phyloP scores from a whole-genome alignment of 2,113 vertebrate genomes.

The Vidua macroura region DNA sequence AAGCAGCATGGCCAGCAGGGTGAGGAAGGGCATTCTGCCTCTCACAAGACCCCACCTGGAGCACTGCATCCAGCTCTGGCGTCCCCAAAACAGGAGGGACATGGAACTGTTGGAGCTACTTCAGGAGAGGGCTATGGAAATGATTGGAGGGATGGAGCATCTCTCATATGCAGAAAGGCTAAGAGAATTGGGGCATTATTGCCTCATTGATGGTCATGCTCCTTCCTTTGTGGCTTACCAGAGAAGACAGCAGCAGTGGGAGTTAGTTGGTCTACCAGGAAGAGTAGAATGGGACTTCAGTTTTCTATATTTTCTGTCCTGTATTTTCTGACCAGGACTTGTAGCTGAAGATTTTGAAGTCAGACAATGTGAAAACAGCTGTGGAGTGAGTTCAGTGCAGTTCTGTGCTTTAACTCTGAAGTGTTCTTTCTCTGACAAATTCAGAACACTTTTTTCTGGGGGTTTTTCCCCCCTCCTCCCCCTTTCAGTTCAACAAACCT shows the following conservation, averaged over 20 bases:
- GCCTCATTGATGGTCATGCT: neutral
- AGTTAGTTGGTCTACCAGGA: neutral
- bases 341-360: neutral
- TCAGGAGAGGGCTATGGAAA: neutral
- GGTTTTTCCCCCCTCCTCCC: accelerated
- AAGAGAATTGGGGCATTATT: neutral
- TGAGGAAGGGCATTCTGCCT: neutral
- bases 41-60: neutral
- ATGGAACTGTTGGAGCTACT: neutral
- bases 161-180: neutral
- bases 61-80: neutral
- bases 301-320: neutral
- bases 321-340: neutral
- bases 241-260: neutral
- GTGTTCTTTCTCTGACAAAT: neutral
- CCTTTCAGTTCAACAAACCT: neutral
- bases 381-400: neutral
- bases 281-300: neutral
- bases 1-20: neutral
- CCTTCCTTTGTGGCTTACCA: neutral
- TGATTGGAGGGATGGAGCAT: neutral
- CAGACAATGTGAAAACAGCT: neutral
- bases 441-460: neutral
- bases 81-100: neutral
- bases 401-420: neutral